Evolutionary conservation across 1,140 invertebrate genomes (phyloP), one percentile per base, ranked within the genome.

Genomic region (Drosophila tropicalis): DNA sequence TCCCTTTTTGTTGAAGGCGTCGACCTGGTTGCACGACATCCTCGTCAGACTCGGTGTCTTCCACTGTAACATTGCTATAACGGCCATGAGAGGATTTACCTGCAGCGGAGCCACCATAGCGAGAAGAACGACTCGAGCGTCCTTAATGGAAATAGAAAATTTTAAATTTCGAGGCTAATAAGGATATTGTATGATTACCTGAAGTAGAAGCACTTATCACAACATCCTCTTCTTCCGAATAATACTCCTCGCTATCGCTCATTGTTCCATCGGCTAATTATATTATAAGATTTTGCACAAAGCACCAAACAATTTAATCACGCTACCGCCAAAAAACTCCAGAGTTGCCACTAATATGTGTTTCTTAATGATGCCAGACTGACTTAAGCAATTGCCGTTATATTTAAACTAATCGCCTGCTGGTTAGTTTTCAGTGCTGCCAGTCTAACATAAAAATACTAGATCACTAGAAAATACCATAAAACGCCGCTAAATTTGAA

Each of bases 171-270:
- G 10, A 3, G 10, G 36, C 15, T 12, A 22, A 4, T 15, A 19
- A 29, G 13, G 29, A 41, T 1, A 29, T 29, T 5, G 29, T 29
- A 6, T 0, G 0, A 29, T 29, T 13, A 86, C 82, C 83, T 58
- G 78, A 78, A 32, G 61, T 41, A 1, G 79, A 41, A 40, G 51
- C 5, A 70, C 44, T 64, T 0, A 74, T 29, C 2, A 54, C 65
- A 19, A 62, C 56, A 5, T 57, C 58, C 32, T 75, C 74, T 7
- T 76, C 71, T 1, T 79, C 62, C 5, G 62, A 66, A 41, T 70
- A 79, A 40, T 62, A 85, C 9, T 73, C 54, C 5, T 70, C 75
- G 13, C 74, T 77, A 22, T 82, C 79, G 44, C 81, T 86, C 75
- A 78, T 78, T 17, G 5, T 66, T 51, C 1, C 5, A 15, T 2